phyloP scores from a whole-genome alignment of 2,888 invertebrate genomes.

The Hirtodrosophila confusa region DNA sequence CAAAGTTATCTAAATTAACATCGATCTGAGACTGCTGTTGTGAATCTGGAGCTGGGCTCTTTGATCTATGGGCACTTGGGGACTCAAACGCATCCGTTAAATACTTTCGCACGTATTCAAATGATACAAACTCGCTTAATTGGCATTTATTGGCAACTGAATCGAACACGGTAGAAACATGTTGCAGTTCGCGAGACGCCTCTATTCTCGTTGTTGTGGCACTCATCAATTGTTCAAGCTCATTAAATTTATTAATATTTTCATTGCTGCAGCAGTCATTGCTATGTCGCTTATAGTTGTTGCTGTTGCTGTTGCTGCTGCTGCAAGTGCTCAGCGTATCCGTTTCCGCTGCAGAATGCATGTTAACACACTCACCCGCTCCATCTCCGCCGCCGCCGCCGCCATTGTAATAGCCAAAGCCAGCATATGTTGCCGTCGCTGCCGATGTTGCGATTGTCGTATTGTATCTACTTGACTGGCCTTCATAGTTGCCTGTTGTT shows the following conservation, averaged over 20 bases:
- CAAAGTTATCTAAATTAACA: conserved; percentile 82
- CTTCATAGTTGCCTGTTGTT: conserved; percentile 6
- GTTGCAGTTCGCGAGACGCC: conserved; percentile 22
- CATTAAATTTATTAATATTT: conserved; percentile 78
- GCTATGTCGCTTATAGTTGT: conserved; percentile 39
- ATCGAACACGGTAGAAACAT: conserved; percentile 9
- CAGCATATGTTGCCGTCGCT: conserved; percentile 36
- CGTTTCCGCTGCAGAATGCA: conserved; percentile 49
- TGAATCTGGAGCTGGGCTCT: conserved; percentile 43
- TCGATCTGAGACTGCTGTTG: conserved; percentile 59
- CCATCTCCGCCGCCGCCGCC: background rate
- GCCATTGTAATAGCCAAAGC: conserved; percentile 23
- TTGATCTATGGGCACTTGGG: conserved; percentile 19
- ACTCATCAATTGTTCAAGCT: conserved; percentile 73
- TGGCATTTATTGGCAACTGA: conserved; percentile 44
- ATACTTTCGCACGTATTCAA: conserved; percentile 84
- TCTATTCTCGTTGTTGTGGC: conserved; percentile 1
- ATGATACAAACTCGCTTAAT: conserved; percentile 82
- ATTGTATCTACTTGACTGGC: conserved; percentile 23
- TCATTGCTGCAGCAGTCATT: conserved; percentile 48
- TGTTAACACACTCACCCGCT: conserved; percentile 14
- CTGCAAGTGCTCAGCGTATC: conserved; percentile 64
- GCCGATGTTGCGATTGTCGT: conserved; percentile 25
- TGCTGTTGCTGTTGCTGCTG: conserved; percentile 41
- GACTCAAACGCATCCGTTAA: conserved; percentile 81